These are phyloP conservation scores for Onychostruthus taczanowskii DNA, from an alignment of 2,113 vertebrate genomes.

Conservation along the genomic window DNA sequence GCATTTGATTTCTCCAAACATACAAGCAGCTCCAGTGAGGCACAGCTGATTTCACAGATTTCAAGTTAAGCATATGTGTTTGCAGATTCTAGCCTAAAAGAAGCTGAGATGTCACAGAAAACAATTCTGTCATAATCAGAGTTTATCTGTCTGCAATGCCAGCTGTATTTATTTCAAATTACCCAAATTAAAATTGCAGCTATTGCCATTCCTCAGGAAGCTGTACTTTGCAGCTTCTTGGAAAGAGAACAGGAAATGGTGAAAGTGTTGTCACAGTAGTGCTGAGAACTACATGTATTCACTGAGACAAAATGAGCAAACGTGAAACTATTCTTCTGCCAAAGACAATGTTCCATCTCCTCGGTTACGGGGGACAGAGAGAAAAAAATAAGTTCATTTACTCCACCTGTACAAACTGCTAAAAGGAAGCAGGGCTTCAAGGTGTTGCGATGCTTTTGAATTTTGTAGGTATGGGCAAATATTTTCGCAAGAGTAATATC, in stretches of 20 bases:
- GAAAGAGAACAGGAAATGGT: neutral
- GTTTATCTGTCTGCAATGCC: conserved; percentile 14
- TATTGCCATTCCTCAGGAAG: conserved; percentile 17
- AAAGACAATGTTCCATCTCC: conserved; percentile 28
- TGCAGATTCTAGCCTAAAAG: conserved; percentile 11
- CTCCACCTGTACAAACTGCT: neutral
- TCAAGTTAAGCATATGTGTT: conserved; percentile 17
- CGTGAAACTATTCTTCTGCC: conserved; percentile 25
- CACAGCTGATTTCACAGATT: conserved; percentile 29
- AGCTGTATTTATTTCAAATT: conserved; percentile 53
- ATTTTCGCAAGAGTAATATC: neutral
- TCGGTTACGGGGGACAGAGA: neutral
- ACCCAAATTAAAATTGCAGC: conserved; percentile 43
- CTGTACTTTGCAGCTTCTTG: neutral
- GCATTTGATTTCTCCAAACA: neutral
- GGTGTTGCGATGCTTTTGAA: neutral
- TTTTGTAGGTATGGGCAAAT: neutral
- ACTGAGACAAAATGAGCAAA: conserved; percentile 12
- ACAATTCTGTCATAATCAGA: conserved; percentile 34
- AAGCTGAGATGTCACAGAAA: conserved; percentile 50
- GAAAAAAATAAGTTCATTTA: conserved; percentile 19
- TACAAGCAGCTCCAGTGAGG: neutral
- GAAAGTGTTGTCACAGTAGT: neutral
- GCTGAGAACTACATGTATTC: neutral
- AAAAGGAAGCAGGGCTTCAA: neutral